Conservation (phyloP, 1,140 invertebrate genomes). For the Mya arenaria region DNA sequence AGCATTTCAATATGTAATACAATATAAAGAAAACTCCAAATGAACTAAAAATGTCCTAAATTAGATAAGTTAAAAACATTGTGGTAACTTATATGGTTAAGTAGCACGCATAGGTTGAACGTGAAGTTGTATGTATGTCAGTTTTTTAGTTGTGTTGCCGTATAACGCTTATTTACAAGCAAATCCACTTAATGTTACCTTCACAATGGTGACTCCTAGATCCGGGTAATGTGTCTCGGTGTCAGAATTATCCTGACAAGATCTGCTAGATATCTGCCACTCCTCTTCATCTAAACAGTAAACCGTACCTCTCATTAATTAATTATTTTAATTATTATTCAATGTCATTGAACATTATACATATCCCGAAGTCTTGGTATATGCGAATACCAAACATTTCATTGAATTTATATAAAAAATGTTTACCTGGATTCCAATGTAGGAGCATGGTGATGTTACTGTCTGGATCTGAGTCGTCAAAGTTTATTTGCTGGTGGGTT, state of each 20-base stretch:
- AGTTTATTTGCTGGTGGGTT: neutral
- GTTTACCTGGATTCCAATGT: constrained; percentile 47
- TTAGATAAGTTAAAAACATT: neutral
- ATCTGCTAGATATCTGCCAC: constrained; percentile 24
- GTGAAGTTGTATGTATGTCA: too few species aligned
- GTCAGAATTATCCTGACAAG: neutral
- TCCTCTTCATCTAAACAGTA: neutral
- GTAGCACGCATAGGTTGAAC: neutral
- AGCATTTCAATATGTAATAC: neutral
- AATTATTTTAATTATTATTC: neutral
- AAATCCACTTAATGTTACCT: too few species aligned
- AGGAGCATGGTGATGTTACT: constrained; percentile 7
- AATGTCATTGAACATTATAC: too few species aligned
- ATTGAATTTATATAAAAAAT: too few species aligned
- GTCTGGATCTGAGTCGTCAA: neutral
- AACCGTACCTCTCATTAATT: neutral
- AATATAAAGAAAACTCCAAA: neutral
- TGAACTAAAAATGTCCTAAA: neutral
- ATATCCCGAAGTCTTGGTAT: too few species aligned
- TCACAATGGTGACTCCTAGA: too few species aligned
- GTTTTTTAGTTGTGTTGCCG: too few species aligned
- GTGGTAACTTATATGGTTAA: neutral
- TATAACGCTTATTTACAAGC: too few species aligned
- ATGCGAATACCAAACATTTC: too few species aligned
- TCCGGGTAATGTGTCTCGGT: too few species aligned